Percentiles rank a stretch among this genome's conserved stretches.
phyloP scores from a whole-genome alignment of 2,888 invertebrate genomes.

The Tuberolachnus salignus region DNA sequence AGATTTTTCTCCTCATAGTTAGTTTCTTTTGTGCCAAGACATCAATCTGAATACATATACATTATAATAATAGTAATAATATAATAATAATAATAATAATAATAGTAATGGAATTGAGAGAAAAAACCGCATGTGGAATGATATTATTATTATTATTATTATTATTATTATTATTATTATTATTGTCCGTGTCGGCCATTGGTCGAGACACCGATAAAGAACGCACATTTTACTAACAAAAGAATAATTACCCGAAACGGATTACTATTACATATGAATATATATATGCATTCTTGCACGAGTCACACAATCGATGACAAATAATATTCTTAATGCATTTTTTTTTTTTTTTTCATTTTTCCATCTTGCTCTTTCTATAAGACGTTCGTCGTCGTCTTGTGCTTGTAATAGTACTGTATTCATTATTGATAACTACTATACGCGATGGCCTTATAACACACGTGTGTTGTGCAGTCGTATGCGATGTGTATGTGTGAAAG shows the following conservation, averaged over 20 bases:
- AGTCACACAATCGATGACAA: conserved; percentile 56
- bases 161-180: no score
- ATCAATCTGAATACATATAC: conserved; percentile 51
- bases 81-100: conserved; percentile 50
- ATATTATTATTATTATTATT: no score
- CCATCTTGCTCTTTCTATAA: conserved; percentile 20
- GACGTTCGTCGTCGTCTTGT: conserved; percentile 32
- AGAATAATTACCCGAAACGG: conserved; percentile 56
- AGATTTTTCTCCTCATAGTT: conserved; percentile 11
- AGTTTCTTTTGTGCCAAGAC: conserved; percentile 46
- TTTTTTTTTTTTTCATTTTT: conserved; percentile 26
- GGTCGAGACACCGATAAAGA: conserved; percentile 54
- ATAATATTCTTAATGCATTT: conserved; percentile 55
- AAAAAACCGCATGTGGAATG: conserved; percentile 50
- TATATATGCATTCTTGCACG: conserved; percentile 55
- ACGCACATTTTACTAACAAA: conserved; percentile 55
- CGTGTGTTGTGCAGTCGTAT: not conserved
- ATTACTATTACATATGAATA: conserved; percentile 24
- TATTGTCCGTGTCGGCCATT: conserved; percentile 51
- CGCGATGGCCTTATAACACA: conserved; percentile 39
- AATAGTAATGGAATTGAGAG: conserved; percentile 54
- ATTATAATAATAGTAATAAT: conserved; percentile 41
- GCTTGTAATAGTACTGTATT: conserved; percentile 39
- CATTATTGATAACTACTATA: conserved; percentile 52
- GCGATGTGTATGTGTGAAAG: conserved; percentile 20